Evolutionary conservation across 2,797 vertebrate genomes (phyloP).

Genomic region (Chaunax sp.): DNA sequence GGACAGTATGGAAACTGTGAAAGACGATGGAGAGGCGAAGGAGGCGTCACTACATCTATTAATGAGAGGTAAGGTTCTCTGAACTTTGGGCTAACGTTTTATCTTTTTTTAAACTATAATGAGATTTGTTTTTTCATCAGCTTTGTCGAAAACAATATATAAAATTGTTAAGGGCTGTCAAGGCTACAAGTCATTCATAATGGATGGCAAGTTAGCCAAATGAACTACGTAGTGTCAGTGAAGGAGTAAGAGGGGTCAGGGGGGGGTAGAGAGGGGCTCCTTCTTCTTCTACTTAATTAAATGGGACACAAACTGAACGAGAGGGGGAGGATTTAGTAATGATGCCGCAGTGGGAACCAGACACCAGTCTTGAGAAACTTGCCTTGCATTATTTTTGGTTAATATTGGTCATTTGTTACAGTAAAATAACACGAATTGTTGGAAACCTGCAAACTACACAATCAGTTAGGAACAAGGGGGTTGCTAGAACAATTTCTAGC

Average conservation of each 20-base stretch:
- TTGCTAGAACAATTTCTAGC: too few relatives aligned
- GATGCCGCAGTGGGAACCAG: constrained; percentile 1
- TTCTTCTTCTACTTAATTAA: constrained; percentile 19
- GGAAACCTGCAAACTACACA: background rate
- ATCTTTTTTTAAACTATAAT: background rate
- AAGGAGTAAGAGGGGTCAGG: too few relatives aligned
- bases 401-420: background rate
- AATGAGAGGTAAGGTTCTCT: constrained; percentile 66
- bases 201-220: too few relatives aligned
- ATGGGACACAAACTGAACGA: constrained; percentile 17
- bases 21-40: constrained; percentile 59
- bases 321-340: constrained; percentile 13
- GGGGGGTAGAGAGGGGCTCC: too few relatives aligned
- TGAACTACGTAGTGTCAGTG: too few relatives aligned
- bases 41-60: constrained; percentile 59
- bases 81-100: too few relatives aligned
- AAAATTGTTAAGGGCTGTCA: too few relatives aligned
- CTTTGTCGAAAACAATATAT: too few relatives aligned
- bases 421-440: background rate
- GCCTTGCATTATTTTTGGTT: background rate
- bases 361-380: background rate
- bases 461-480: too few relatives aligned
- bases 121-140: background rate
- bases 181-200: too few relatives aligned
- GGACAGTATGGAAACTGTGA: constrained; percentile 62